Base-by-base conservation (phyloP, 2,113 vertebrate genomes). In the Dunckerocampus dactyliophorus region DNA sequence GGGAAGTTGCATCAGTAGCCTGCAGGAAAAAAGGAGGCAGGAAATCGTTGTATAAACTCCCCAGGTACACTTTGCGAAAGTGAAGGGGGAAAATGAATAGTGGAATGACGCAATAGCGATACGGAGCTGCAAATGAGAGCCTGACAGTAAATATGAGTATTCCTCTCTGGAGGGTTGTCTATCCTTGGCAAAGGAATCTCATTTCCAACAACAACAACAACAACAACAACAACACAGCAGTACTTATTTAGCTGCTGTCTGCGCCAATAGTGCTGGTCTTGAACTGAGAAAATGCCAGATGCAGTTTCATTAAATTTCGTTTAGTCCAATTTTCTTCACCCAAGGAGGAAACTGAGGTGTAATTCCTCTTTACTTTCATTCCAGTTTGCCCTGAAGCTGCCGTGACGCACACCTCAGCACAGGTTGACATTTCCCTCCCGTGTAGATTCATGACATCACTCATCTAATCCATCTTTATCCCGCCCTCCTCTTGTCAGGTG, bases 391-490 rank as follows among this genome's bases (percentile, higher is more conserved):
- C 15, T 22, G 50, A 49, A 46, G 8, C 42, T 8, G 31, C 31
- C 7, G 7, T 34, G 31, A 34, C 31, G 31, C 31, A 34, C 31
- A 34, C 31, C 31, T 34, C 31, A 34, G 31, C 31, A 34, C 31
- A 8, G 31, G 31, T 4, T 34, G 31, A 34, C 54, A 51, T 70
- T 82, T 79, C 65, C 69, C 34, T 4, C 9, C 19, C 28, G 62
- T 39, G 15, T 47, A 11, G 47, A 75, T 62, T 72, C 19, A 59
- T 71, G 59, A 68, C 72, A 42, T 77, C 75, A 43, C 57, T 53
- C 3, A 0, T 56, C 59, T 76, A 81, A 85, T 81, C 81, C 72
- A 11, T 77, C 56, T 39, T 79, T 42, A 75, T 78, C 76, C 75
- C 1, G 1, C 69, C 65, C 69, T 69, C 47, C 62, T 82, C 63